phyloP scores from a whole-genome alignment of 2,888 invertebrate species.

The Latrodectus hesperus region DNA sequence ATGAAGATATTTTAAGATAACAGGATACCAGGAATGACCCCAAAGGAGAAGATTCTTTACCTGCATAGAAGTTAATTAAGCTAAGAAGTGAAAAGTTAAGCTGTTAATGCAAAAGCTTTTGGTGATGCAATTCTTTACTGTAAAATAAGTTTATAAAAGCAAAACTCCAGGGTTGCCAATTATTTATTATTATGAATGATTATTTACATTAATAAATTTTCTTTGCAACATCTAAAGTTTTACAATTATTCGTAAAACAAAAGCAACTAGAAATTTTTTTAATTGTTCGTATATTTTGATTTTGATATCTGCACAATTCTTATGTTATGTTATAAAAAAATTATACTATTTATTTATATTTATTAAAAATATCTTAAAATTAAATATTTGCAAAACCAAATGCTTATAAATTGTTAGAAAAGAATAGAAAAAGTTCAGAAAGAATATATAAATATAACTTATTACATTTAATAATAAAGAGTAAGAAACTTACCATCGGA shows the following conservation, averaged over 20 bases:
- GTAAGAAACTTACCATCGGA: slow-evolving; percentile 65
- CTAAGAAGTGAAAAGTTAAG: slow-evolving; percentile 17
- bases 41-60: slow-evolving; percentile 58
- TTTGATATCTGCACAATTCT: no score
- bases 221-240: no score
- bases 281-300: no score
- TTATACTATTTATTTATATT: no score
- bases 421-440: no score
- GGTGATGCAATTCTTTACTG: slow-evolving; percentile 38
- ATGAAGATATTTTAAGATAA: slow-evolving; percentile 58
- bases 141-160: background rate
- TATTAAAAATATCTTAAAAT: background rate
- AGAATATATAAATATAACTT: no score
- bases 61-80: slow-evolving; percentile 49
- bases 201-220: no score
- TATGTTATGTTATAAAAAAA: no score
- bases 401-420: no score
- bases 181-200: no score
- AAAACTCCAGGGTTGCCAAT: slow-evolving; percentile 17
- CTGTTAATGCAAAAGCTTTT: background rate
- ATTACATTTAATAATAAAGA: background rate
- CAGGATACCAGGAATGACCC: slow-evolving; percentile 58
- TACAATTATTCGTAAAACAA: no score
- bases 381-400: background rate
- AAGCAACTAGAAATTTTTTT: no score